A percentile compares a stretch with the other conserved stretches of the same genome.
Conservation (phyloP, 2,113 vertebrate genomes). For the Peromyscus polionotus region DNA sequence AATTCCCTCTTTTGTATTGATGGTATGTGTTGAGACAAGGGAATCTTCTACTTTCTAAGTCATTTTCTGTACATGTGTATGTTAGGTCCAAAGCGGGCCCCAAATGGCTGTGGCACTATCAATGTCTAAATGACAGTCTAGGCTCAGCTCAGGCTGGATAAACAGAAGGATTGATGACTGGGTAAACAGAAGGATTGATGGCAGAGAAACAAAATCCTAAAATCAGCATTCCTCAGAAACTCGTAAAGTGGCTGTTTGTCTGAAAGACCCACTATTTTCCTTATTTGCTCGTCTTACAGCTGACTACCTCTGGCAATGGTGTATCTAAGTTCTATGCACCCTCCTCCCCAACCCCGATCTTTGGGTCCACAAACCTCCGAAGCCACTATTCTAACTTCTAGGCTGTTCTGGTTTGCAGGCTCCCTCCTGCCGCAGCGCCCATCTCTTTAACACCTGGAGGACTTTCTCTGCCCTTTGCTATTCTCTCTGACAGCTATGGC, state of each 20-base stretch:
- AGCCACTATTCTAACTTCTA: neutral
- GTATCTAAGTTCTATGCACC: neutral
- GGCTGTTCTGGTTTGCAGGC: neutral
- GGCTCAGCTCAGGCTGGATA: neutral
- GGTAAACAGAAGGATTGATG: neutral
- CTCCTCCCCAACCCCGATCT: no score
- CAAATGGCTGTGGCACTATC: neutral
- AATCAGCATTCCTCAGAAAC: neutral
- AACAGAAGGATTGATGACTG: neutral
- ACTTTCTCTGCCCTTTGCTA: neutral
- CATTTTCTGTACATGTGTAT: neutral
- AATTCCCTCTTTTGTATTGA: neutral
- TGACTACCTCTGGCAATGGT: neutral
- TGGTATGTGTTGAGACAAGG: neutral
- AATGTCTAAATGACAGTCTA: neutral
- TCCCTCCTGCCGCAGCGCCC: neutral
- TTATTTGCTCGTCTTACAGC: neutral
- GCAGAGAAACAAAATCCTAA: neutral
- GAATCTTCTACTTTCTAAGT: neutral
- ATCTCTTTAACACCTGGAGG: neutral
- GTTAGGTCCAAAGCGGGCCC: neutral
- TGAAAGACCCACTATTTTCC: neutral
- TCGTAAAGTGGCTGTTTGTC: neutral
- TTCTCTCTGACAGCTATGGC: neutral
- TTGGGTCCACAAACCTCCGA: neutral